These are phyloP conservation scores for Nebria ingens DNA, from an alignment of 1,140 invertebrate genomes.

Conservation along the genomic window DNA sequence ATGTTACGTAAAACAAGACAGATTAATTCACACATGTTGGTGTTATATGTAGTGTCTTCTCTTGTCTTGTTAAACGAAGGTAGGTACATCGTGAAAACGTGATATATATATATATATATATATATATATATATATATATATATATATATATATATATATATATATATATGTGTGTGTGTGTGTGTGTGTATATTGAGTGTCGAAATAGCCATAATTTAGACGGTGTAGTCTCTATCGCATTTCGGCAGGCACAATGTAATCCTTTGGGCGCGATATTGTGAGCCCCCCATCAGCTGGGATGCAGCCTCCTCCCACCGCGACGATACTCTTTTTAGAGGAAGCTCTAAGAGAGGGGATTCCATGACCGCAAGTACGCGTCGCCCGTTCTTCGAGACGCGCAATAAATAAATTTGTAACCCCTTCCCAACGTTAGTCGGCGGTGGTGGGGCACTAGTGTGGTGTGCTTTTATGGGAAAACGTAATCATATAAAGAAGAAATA, in stretches of 20 bases:
- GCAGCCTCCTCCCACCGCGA: not conserved
- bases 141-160: too few species aligned
- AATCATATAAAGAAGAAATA: slow-evolving; percentile 28
- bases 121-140: too few species aligned
- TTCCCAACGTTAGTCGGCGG: too few species aligned
- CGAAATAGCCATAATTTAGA: not conserved
- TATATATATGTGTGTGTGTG: too few species aligned
- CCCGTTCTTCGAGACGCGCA: slow-evolving; percentile 8
- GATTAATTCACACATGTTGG: too few species aligned
- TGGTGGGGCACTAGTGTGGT: too few species aligned
- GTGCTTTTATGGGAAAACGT: slow-evolving; percentile 24
- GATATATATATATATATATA: too few species aligned
- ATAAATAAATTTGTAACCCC: slow-evolving; percentile 28
- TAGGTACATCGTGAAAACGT: too few species aligned
- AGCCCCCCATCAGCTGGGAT: slow-evolving; percentile 11
- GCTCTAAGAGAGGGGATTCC: not conserved
- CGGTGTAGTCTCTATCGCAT: slow-evolving; percentile 20
- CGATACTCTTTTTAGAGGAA: not conserved
- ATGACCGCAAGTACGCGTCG: not conserved
- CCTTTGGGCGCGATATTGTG: slow-evolving; percentile 18
- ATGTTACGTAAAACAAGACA: too few species aligned
- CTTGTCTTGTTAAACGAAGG: too few species aligned
- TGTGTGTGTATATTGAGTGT: too few species aligned
- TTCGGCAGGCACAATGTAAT: slow-evolving; percentile 23
- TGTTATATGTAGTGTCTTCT: too few species aligned